A percentile compares a stretch with the other conserved stretches of the same genome.
phyloP scores from a whole-genome alignment of 2,113 vertebrate species.

The Pollachius pollachius region DNA sequence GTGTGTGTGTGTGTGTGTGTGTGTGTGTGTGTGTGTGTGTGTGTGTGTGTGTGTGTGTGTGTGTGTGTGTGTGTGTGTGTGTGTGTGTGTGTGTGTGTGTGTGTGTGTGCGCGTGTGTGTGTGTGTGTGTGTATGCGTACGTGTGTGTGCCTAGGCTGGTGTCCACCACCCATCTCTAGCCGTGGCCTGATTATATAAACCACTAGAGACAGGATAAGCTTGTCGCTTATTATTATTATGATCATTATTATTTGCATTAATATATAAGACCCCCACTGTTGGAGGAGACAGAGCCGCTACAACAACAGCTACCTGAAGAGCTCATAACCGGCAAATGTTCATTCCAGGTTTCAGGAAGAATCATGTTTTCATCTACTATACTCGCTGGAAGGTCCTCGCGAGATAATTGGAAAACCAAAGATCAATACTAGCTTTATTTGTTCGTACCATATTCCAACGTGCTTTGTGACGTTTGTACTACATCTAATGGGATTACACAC shows the following conservation, averaged over 20 bases:
- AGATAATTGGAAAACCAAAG: slow-evolving; percentile 62
- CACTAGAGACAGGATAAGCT: too few relatives aligned
- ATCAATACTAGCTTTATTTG: slow-evolving; percentile 53
- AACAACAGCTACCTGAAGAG: slow-evolving; percentile 31
- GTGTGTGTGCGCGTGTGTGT: slow-evolving; percentile 5
- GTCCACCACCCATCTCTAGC: slow-evolving; percentile 10
- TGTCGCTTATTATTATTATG: too few relatives aligned
- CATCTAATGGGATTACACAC: slow-evolving; percentile 15
- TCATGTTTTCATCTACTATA: neutral
- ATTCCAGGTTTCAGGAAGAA: slow-evolving; percentile 31
- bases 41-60: neutral
- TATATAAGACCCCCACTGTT: slow-evolving; percentile 12
- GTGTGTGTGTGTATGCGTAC: too few relatives aligned
- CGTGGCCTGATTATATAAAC: too few relatives aligned
- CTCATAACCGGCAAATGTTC: neutral
- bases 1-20: too few relatives aligned
- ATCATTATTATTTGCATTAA: too few relatives aligned
- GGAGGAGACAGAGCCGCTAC: slow-evolving; percentile 15
- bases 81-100: slow-evolving; percentile 19
- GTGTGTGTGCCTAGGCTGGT: slow-evolving; percentile 3
- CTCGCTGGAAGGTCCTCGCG: neutral
- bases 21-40: too few relatives aligned
- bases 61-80: slow-evolving; percentile 14
- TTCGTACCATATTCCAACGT: neutral
- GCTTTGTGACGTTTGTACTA: too few relatives aligned